Percentiles rank a stretch among this genome's conserved stretches.
phyloP scores from a whole-genome alignment of 2,888 invertebrate genomes.

The Holacanthella duospinosa region DNA sequence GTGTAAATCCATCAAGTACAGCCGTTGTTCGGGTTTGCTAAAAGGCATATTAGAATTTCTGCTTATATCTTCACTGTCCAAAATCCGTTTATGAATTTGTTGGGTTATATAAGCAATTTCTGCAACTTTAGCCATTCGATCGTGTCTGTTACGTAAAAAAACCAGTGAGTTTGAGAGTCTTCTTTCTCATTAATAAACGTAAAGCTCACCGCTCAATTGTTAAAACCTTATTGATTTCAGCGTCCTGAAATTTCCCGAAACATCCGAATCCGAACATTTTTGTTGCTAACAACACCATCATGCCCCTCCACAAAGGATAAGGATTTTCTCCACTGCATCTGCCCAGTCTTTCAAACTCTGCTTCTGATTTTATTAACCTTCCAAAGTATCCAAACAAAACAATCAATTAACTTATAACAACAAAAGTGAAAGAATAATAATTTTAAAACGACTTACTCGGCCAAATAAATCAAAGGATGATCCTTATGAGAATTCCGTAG shows the following conservation, averaged over 20 bases:
- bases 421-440: neutral
- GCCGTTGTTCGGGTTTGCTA: neutral
- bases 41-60: neutral
- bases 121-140: constrained; percentile 11
- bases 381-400: no score
- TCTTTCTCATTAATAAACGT: neutral
- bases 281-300: constrained; percentile 14
- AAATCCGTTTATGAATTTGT: constrained; percentile 14
- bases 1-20: constrained; percentile 11
- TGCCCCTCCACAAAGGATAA: constrained; percentile 14
- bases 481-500: constrained; percentile 15
- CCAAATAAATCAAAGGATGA: constrained; percentile 16
- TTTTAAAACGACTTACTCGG: constrained; percentile 10
- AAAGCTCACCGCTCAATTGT: constrained; percentile 12
- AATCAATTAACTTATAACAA: neutral
- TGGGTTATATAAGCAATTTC: constrained; percentile 17
- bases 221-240: constrained; percentile 7
- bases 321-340: constrained; percentile 5
- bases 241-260: constrained; percentile 5
- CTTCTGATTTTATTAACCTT: constrained; percentile 14
- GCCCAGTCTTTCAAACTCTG: constrained; percentile 5
- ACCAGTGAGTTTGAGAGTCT: no score
- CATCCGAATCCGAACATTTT: constrained; percentile 18
- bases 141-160: constrained; percentile 9
- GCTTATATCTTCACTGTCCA: constrained; percentile 9